These are phyloP conservation scores for Hesperophylax magnus DNA, from an alignment of 1,140 invertebrate species.

Conservation along the genomic window DNA sequence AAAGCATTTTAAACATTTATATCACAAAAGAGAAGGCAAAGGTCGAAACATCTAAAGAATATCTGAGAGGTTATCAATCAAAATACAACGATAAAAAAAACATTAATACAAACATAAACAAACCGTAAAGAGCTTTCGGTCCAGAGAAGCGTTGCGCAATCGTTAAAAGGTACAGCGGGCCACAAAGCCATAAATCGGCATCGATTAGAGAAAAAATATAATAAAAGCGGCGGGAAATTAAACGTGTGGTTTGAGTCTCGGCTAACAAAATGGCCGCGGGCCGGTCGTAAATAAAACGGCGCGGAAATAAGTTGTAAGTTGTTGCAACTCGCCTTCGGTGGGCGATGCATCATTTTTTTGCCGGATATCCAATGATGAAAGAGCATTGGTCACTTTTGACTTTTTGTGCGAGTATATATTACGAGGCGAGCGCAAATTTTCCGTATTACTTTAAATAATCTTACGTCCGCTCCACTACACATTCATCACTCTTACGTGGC, in stretches of 20 bases:
- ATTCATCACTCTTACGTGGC: too few relatives aligned
- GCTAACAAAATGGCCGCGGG: constrained; percentile 30
- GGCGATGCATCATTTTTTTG: constrained; percentile 21
- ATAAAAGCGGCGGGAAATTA: constrained; percentile 35
- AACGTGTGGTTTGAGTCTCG: constrained; percentile 26
- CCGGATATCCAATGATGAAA: neutral
- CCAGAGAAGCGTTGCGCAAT: neutral
- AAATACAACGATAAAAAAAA: neutral
- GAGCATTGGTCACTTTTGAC: neutral
- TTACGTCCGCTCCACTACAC: too few relatives aligned
- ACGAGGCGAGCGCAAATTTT: too few relatives aligned
- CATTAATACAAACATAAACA: constrained; percentile 1
- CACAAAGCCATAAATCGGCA: constrained; percentile 12
- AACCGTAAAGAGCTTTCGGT: constrained; percentile 14
- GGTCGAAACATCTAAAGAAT: too few relatives aligned
- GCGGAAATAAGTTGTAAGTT: constrained; percentile 1
- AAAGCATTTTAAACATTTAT: too few relatives aligned
- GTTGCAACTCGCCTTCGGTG: constrained; percentile 3
- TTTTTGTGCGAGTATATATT: neutral
- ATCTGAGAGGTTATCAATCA: neutral
- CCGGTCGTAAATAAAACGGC: constrained; percentile 26
- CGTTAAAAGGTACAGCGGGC: neutral
- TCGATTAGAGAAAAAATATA: constrained; percentile 33
- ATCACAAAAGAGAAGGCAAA: too few relatives aligned
- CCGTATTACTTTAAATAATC: too few relatives aligned